Base-by-base conservation (phyloP, 2,888 invertebrate species). In the Hyposoter didymator region DNA sequence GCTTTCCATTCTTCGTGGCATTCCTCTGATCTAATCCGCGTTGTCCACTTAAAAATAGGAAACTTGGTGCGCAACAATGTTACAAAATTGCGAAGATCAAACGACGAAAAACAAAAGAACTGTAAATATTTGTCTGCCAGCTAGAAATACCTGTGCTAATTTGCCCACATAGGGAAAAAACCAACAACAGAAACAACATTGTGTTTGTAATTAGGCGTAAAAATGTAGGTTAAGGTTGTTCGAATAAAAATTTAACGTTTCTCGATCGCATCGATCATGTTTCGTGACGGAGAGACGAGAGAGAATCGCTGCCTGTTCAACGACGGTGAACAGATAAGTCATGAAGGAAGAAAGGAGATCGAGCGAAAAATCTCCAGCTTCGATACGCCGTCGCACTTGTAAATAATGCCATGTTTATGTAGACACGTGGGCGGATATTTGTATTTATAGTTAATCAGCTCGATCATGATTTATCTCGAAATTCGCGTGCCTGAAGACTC, bases 371-470 rank as follows among this genome's bases (percentile, higher is more conserved):
- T 43, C 22, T 59, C 59, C 72, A 70, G 28, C 32, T 47, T 17
- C 22, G 62, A 76, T 43, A 73, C 80, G 79, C 87, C 90, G 87
- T 73, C 39, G 12, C 59, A 89, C 89, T 90, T 91, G 91, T 91
- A 91, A 83, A 91, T 91, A 39, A 92, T 87, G 85, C 88, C 89
- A 82, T 86, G 89, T 90, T 88, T 52, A 84, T 87, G 89, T 90
- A 89, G 88, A 87, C 87, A 83, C 45, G 45, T 52, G 66, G 72
- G 55, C 55, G 76, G 72, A 70, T 52, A 72, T 64, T 80, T 80
- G 72, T 49, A 64, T 62, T 55, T 35, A 39, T 35, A n/a, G 64
- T 59, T 76, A 80, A 47, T 79, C 39, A 86, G 84, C 80, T 74
- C 62, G 47, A 52, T 19, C 45, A 49, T 19, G 49, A 76, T 43